phyloP scores from a whole-genome alignment of 2,888 invertebrate species.

The Cabera pusaria region DNA sequence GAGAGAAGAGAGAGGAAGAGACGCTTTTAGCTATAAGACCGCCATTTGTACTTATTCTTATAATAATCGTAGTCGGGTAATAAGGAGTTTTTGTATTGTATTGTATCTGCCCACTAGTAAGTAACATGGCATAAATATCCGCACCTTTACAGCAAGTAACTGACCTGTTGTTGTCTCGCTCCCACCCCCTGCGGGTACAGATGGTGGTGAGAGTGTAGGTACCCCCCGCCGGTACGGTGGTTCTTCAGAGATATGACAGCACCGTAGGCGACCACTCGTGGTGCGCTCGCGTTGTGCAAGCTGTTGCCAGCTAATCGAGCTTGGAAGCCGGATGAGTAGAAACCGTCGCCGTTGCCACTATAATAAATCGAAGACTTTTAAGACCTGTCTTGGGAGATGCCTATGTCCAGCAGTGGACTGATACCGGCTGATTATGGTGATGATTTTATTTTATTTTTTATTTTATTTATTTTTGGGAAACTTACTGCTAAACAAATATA shows the following conservation, averaged over 20 bases:
- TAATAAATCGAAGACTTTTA: no score
- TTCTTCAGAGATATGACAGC: conserved; percentile 95
- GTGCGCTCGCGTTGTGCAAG: conserved; percentile 96
- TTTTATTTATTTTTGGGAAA: no score
- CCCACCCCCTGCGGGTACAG: conserved; percentile 96
- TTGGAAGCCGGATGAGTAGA: conserved; percentile 98
- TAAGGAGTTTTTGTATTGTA: no score
- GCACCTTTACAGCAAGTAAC: neutral
- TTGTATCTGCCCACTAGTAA: neutral
- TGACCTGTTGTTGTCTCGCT: conserved; percentile 95
- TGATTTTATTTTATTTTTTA: no score
- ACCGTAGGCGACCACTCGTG: conserved; percentile 94
- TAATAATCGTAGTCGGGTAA: no score
- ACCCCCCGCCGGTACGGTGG: conserved; percentile 97
- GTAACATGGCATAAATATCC: neutral
- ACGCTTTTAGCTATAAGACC: no score
- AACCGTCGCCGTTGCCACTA: conserved; percentile 97
- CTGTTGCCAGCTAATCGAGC: conserved; percentile 96
- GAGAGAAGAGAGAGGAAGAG: no score
- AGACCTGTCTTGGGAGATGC: no score
- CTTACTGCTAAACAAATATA: no score
- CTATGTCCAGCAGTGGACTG: no score
- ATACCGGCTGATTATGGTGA: no score
- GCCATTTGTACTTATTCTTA: no score
- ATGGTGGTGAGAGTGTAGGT: conserved; percentile 97